Percentiles rank a stretch among this genome's conserved stretches.
Evolutionary conservation across 2,113 vertebrate species (phyloP).

Genomic region (Chaetodon auriga): DNA sequence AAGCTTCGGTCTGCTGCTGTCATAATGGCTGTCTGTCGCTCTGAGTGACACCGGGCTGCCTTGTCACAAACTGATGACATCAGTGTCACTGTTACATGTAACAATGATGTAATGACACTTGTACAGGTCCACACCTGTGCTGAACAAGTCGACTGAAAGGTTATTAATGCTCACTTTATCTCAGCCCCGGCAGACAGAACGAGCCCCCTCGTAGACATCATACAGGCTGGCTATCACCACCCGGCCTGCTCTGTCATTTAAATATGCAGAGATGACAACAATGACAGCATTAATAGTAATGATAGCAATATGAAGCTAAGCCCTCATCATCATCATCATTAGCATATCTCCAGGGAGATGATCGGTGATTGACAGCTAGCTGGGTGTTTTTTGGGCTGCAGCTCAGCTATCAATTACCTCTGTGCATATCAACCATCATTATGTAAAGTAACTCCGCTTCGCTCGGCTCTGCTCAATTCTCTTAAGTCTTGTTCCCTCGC

Average conservation of each 20-base stretch:
- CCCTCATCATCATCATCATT: slow-evolving; percentile 82
- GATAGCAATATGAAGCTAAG: slow-evolving; percentile 80
- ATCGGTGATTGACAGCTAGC: slow-evolving; percentile 80
- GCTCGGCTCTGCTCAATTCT: slow-evolving; percentile 76
- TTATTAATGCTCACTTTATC: slow-evolving; percentile 59
- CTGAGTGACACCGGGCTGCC: slow-evolving; percentile 10
- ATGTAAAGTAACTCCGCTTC: slow-evolving; percentile 81
- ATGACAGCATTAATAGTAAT: slow-evolving; percentile 84
- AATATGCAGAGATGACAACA: slow-evolving; percentile 82
- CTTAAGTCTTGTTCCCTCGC: slow-evolving; percentile 77
- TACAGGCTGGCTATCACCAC: slow-evolving; percentile 55
- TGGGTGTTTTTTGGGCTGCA: slow-evolving; percentile 76
- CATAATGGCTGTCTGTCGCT: slow-evolving; percentile 14
- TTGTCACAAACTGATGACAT: slow-evolving; percentile 52
- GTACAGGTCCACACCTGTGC: slow-evolving; percentile 27
- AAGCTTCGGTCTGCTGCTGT: not conserved
- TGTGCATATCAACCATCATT: slow-evolving; percentile 82
- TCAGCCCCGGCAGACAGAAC: slow-evolving; percentile 37
- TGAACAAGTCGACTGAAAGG: slow-evolving; percentile 41
- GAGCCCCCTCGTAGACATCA: slow-evolving; percentile 48
- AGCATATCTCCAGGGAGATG: slow-evolving; percentile 81
- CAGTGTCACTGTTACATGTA: slow-evolving; percentile 52
- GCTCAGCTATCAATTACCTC: slow-evolving; percentile 83
- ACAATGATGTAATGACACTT: slow-evolving; percentile 65
- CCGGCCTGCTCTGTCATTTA: slow-evolving; percentile 74